Conservation (phyloP, 2,888 invertebrate genomes). For the Macroteleia sp. region DNA sequence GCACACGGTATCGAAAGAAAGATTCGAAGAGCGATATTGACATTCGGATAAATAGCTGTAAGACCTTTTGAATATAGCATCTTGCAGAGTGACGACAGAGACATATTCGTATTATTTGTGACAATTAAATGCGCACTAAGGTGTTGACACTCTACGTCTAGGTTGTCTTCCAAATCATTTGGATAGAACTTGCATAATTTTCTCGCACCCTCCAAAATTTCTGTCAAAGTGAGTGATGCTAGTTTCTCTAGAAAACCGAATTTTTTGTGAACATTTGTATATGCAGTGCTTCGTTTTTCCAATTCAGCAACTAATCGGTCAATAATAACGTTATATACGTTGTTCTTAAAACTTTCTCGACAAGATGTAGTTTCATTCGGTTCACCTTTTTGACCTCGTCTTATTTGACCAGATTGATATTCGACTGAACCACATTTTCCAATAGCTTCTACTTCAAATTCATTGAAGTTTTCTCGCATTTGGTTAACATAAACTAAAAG, state of each 20-base stretch:
- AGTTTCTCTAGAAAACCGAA: slow-evolving; percentile 20
- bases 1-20: slow-evolving; percentile 39
- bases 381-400: not conserved
- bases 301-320: slow-evolving; percentile 12
- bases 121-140: slow-evolving; percentile 20
- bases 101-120: slow-evolving; percentile 77
- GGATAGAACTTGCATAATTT: slow-evolving; percentile 4
- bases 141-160: slow-evolving; percentile 29
- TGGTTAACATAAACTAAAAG: slow-evolving; percentile 14
- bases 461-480: not conserved
- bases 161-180: slow-evolving; percentile 22
- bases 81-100: slow-evolving; percentile 69
- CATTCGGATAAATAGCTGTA: slow-evolving; percentile 47
- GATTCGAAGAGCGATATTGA: slow-evolving; percentile 47
- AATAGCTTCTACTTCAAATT: not conserved
- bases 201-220: slow-evolving; percentile 23
- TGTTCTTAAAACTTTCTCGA: slow-evolving; percentile 3
- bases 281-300: slow-evolving; percentile 9
- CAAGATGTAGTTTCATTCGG: not conserved
- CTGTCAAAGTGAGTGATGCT: not conserved
- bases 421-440: not conserved
- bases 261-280: slow-evolving; percentile 7
- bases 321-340: slow-evolving; percentile 19
- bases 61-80: slow-evolving; percentile 26
- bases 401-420: not conserved